Evolutionary conservation across 2,113 vertebrate genomes (phyloP).

Genomic region (Indicator indicator): DNA sequence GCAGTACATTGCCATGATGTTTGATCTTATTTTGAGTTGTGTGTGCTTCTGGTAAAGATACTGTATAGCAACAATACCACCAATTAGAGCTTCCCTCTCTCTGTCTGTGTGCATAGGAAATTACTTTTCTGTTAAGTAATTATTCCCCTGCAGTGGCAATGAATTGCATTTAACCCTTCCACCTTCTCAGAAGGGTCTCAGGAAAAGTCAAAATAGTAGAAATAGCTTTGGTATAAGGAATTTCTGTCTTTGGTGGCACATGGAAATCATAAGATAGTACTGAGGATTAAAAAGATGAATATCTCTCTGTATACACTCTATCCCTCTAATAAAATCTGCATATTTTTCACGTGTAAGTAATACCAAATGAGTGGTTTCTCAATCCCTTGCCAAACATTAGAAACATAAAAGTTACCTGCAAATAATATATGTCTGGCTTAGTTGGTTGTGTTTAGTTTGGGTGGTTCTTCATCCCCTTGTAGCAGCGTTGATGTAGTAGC

Average conservation of each 20-base stretch:
- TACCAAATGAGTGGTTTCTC: neutral
- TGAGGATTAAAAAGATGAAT: neutral
- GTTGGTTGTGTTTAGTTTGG: neutral
- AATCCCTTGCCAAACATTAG: neutral
- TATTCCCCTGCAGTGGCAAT: neutral
- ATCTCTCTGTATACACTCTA: neutral
- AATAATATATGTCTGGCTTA: neutral
- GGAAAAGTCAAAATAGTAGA: neutral
- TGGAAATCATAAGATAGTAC: neutral
- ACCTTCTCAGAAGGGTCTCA: neutral
- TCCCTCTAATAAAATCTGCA: neutral
- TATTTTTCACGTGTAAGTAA: neutral
- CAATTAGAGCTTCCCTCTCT: neutral
- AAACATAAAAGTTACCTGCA: neutral
- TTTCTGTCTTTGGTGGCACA: neutral
- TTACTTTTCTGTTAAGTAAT: neutral
- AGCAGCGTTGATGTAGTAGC: neutral
- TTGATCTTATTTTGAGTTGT: neutral
- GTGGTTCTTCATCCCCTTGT: neutral
- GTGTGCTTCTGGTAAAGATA: neutral
- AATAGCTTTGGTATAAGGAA: neutral
- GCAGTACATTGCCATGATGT: neutral
- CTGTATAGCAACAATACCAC: neutral
- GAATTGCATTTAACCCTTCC: neutral
- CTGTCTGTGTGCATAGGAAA: neutral